Evolutionary conservation across 2,888 invertebrate genomes (phyloP).

Genomic region (Acanthococcus lagerstroemiae): DNA sequence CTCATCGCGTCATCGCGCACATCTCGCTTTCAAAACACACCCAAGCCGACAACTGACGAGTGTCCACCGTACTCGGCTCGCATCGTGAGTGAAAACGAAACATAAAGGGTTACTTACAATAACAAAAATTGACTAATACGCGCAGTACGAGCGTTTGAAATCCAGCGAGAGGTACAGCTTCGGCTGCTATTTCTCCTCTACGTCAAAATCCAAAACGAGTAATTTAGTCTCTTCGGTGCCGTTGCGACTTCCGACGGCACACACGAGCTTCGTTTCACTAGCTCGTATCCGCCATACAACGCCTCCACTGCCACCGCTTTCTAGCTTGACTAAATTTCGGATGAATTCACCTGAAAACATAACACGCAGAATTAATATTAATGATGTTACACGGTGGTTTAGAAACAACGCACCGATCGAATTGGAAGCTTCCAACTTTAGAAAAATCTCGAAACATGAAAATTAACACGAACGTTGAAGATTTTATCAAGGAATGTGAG

Average conservation of each 20-base stretch:
- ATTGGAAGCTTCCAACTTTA: not conserved
- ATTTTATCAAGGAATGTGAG: no score
- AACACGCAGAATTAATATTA: no score
- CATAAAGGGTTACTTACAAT: slow-evolving; percentile 13
- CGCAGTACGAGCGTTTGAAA: slow-evolving; percentile 5
- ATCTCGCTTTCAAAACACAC: no score
- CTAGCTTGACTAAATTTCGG: slow-evolving; percentile 84
- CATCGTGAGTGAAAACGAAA: no score
- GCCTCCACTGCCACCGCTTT: slow-evolving; percentile 92
- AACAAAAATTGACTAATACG: slow-evolving; percentile 20
- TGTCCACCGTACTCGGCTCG: no score
- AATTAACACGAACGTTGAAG: no score
- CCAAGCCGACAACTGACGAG: no score
- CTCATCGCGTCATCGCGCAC: no score
- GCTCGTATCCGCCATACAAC: slow-evolving; percentile 97
- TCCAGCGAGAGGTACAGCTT: slow-evolving; percentile 15
- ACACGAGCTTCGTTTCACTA: slow-evolving; percentile 91
- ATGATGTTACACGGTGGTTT: no score
- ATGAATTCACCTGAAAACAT: slow-evolving; percentile 65
- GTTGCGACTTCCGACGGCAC: slow-evolving; percentile 96
- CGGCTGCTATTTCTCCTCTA: slow-evolving; percentile 46
- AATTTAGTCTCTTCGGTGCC: slow-evolving; percentile 98
- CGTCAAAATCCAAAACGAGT: slow-evolving; percentile 92
- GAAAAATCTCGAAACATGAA: not conserved
- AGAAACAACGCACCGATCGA: no score